Evolutionary conservation across 1,140 invertebrate species (phyloP).

Genomic region (Venustaconcha ellipsiformis): DNA sequence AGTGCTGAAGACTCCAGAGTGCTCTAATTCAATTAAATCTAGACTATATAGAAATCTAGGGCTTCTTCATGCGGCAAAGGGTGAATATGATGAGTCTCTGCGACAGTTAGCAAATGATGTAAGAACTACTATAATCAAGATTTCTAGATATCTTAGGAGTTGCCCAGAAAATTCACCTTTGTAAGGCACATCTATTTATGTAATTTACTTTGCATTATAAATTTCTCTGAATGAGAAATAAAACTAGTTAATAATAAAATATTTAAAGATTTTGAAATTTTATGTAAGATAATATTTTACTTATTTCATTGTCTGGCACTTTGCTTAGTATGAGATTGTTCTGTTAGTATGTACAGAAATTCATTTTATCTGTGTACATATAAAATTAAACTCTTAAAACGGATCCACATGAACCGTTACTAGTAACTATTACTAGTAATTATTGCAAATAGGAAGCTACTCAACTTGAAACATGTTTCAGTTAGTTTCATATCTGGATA

Average conservation of each 20-base stretch:
- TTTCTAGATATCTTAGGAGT: too few relatives aligned
- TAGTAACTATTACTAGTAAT: too few relatives aligned
- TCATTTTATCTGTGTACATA: too few relatives aligned
- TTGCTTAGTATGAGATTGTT: too few relatives aligned
- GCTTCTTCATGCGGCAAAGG: slow-evolving; percentile 67
- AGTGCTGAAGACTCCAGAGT: slow-evolving; percentile 67
- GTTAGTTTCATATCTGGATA: too few relatives aligned
- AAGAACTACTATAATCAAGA: slow-evolving; percentile 26
- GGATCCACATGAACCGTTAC: too few relatives aligned
- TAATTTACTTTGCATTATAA: neutral
- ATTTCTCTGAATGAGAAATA: neutral
- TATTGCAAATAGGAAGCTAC: too few relatives aligned
- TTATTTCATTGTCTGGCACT: too few relatives aligned
- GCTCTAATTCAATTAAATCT: slow-evolving; percentile 67
- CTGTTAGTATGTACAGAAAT: too few relatives aligned
- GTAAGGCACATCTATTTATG: neutral
- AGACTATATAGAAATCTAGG: slow-evolving; percentile 68
- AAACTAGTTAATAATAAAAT: neutral
- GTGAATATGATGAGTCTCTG: slow-evolving; percentile 66
- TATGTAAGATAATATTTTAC: neutral
- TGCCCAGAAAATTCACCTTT: too few relatives aligned
- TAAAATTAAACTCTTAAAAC: too few relatives aligned
- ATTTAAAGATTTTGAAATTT: neutral
- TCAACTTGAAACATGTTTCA: too few relatives aligned
- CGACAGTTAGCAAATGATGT: slow-evolving; percentile 68